Evolutionary conservation across 2,797 vertebrate genomes (phyloP).

Genomic region (Tapirus indicus): DNA sequence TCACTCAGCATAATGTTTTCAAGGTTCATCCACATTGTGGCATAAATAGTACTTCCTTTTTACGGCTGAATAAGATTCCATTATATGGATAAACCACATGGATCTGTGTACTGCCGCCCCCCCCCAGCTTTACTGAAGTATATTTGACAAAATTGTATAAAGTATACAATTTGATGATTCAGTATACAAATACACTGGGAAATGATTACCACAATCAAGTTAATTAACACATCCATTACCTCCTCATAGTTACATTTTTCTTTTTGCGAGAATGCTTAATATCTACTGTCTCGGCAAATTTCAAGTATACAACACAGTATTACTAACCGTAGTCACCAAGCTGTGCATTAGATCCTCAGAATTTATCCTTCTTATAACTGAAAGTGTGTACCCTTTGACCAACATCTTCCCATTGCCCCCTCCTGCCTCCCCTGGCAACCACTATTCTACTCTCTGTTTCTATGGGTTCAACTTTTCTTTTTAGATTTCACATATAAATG

Average conservation of each 20-base stretch:
- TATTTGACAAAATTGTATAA: not conserved
- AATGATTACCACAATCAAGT: not conserved
- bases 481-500: too few relatives aligned
- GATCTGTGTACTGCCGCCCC: not conserved
- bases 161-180: not conserved
- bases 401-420: not conserved
- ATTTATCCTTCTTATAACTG: not conserved
- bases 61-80: not conserved
- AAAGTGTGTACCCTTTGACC: not conserved
- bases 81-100: not conserved
- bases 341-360: not conserved
- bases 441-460: not conserved
- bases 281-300: not conserved
- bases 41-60: fast-evolving
- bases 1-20: too few relatives aligned
- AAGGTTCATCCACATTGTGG: not conserved
- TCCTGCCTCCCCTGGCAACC: not conserved
- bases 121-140: not conserved
- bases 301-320: too few relatives aligned
- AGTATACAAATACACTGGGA: not conserved
- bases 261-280: not conserved
- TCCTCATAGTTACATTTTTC: not conserved
- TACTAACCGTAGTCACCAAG: not conserved
- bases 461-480: not conserved
- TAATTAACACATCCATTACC: not conserved